A percentile compares a stretch with the other conserved stretches of the same genome.
Conservation (phyloP, 2,888 invertebrate species). For the Cantharis nigra region DNA sequence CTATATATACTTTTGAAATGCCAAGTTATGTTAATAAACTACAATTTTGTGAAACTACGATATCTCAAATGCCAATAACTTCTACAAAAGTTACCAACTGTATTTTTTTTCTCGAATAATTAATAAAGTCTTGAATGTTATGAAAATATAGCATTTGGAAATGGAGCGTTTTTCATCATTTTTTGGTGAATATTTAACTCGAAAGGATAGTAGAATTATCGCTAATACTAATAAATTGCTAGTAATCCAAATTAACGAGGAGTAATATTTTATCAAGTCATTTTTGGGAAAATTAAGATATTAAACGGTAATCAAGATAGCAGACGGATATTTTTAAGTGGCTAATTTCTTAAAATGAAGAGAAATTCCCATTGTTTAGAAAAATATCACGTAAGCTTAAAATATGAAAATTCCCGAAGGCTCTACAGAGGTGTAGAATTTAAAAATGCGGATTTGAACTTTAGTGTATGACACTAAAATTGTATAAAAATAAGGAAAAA, state of each 20-base stretch:
- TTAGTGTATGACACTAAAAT: background rate
- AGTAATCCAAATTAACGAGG: background rate
- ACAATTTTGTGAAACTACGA: background rate
- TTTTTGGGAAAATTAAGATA: background rate
- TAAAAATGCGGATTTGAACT: background rate
- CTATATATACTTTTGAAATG: background rate
- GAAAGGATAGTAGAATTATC: background rate
- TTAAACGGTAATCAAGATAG: background rate
- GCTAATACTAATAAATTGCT: background rate
- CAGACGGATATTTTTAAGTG: background rate
- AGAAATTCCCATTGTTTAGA: background rate
- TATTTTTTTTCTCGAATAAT: too few species aligned
- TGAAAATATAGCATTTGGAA: too few species aligned
- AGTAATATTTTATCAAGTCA: background rate
- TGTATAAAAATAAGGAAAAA: background rate
- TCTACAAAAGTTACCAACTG: too few species aligned
- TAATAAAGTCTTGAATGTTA: too few species aligned
- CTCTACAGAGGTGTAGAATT: too few species aligned
- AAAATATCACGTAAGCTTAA: background rate
- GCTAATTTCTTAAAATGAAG: background rate
- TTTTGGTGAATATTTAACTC: background rate
- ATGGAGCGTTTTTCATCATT: background rate
- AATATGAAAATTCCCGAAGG: too few species aligned
- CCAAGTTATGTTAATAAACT: background rate
- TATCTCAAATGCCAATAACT: background rate